These are phyloP conservation scores for Aspiorhynchus laticeps DNA, from an alignment of 2,113 vertebrate genomes.

Conservation along the genomic window DNA sequence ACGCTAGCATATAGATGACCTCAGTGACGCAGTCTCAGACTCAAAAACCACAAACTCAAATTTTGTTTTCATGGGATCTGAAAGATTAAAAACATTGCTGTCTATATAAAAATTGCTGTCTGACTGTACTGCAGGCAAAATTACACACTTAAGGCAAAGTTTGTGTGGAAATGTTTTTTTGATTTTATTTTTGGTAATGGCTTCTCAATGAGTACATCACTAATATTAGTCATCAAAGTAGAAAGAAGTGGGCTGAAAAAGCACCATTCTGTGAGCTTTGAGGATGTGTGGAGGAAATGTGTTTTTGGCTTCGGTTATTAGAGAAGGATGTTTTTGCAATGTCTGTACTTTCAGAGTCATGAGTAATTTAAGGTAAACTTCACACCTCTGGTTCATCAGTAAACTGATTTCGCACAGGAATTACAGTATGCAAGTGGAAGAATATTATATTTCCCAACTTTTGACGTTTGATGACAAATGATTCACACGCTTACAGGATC, in stretches of 20 bases:
- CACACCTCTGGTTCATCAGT: background rate
- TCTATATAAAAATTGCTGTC: background rate
- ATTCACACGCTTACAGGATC: background rate
- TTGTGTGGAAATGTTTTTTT: background rate
- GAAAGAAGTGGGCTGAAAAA: conserved; percentile 18
- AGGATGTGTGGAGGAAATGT: conserved; percentile 25
- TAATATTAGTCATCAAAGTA: conserved; percentile 18
- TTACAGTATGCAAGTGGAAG: background rate
- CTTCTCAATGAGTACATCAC: background rate
- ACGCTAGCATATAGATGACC: background rate
- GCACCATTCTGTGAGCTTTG: background rate
- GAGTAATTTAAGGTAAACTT: background rate
- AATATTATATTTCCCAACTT: background rate
- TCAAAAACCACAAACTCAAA: background rate
- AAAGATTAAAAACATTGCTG: background rate
- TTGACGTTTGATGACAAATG: background rate
- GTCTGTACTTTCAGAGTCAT: conserved; percentile 8
- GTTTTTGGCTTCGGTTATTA: conserved; percentile 14
- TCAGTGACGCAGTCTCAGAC: background rate
- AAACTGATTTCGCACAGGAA: background rate
- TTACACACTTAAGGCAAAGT: background rate
- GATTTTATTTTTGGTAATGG: background rate
- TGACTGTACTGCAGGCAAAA: background rate
- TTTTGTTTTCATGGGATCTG: background rate
- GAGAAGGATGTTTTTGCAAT: conserved; percentile 16